phyloP scores from a whole-genome alignment of 2,113 vertebrate species.

The Aplodontia rufa region DNA sequence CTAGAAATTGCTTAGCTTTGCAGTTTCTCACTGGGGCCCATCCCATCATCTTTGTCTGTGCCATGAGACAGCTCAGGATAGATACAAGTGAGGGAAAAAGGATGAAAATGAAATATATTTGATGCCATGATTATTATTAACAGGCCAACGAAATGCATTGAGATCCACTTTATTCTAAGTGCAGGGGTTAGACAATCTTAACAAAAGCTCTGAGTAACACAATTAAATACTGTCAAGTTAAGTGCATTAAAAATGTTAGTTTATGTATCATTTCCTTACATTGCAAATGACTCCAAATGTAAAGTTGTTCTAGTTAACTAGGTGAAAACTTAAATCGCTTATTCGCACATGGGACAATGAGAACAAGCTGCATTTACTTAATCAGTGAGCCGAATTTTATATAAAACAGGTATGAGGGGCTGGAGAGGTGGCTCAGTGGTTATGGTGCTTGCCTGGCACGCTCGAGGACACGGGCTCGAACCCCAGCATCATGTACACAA shows the following conservation, averaged over 20 bases:
- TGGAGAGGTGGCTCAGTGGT: too few relatives aligned
- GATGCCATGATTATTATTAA: slow-evolving; percentile 11
- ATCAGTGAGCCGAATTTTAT: slow-evolving; percentile 46
- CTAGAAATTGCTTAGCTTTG: slow-evolving; percentile 67
- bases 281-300: not conserved
- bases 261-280: not conserved
- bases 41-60: slow-evolving; percentile 16
- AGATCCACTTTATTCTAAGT: slow-evolving; percentile 27
- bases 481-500: too few relatives aligned
- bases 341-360: not conserved
- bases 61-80: slow-evolving; percentile 4
- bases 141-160: slow-evolving; percentile 31
- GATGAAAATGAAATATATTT: slow-evolving; percentile 19
- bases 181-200: not conserved
- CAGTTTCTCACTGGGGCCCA: not conserved
- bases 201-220: slow-evolving; percentile 11
- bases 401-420: slow-evolving; percentile 25
- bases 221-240: slow-evolving; percentile 1
- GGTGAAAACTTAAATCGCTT: slow-evolving; percentile 32
- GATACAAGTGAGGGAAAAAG: not conserved
- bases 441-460: too few relatives aligned
- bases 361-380: slow-evolving; percentile 1
- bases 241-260: not conserved
- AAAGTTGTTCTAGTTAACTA: slow-evolving; percentile 20
- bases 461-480: too few relatives aligned